Evolutionary conservation across 2,113 vertebrate species (phyloP), one percentile per base, ranked within the genome.

Genomic region (Puffinus mauretanicus): DNA sequence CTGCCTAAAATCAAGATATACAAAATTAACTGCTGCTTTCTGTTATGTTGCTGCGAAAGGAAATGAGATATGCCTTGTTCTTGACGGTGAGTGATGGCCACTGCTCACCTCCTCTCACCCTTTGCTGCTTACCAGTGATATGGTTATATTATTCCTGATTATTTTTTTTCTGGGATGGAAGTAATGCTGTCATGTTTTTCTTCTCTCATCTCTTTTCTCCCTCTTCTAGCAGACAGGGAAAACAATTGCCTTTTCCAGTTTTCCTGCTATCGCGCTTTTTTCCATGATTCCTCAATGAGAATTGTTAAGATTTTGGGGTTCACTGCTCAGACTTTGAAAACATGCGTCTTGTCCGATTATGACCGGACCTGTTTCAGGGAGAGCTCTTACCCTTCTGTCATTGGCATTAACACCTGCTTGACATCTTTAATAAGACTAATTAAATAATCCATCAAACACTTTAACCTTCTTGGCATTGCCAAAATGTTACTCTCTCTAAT

Each of bases 361-460:
- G 40, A 4, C 4, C 55, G 4, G 38, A 52, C 44, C n/a, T 32
- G 0, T 52, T 30, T 22, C 66, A 40, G 54, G n/a, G 62, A 34
- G 66, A 77, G 38, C 62, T 58, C 88, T n/a, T 16, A 24, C 58
- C 69, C 36, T 65, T 42, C 65, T 54, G 30, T 13, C 72, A 46
- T 21, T 47, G 49, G 1, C 47, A 30, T 30, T 66, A 70, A 65
- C n/a, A 32, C 52, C 42, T 87, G 47, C 78, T 54, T 58, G 71
- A 80, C 71, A 88, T 26, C 79, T 76, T 69, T 88, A 72, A 80
- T 67, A 13, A 51, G 16, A 20, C 49, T 85, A 93, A 94, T 78
- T 88, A 76, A 92, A 69, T n/a, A 47, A 91, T 11, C 25, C 10
- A 30, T 11, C 52, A 19, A 51, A 25, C 6, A 5, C 24, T 38